Evolutionary conservation across 1,140 invertebrate species (phyloP).

Genomic region (Diabrotica undecimpunctata): DNA sequence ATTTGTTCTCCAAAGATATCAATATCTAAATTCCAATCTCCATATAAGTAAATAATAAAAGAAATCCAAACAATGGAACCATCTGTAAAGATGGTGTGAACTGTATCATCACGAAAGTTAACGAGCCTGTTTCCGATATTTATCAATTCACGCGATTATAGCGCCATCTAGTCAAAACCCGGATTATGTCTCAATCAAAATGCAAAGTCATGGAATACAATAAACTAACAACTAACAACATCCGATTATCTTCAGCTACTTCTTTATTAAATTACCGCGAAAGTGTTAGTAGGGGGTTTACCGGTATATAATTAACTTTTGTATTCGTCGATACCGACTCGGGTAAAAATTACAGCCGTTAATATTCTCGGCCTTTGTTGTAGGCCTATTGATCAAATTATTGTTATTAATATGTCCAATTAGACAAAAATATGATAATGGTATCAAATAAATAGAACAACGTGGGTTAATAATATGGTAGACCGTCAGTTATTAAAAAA

Average conservation of each 20-base stretch:
- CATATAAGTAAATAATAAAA: no score
- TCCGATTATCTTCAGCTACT: background rate
- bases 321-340: background rate
- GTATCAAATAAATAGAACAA: background rate
- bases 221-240: background rate
- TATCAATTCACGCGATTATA: background rate
- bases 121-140: background rate
- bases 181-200: background rate
- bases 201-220: background rate
- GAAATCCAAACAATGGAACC: no score
- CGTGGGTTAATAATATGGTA: no score
- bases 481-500: no score
- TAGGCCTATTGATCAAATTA: background rate
- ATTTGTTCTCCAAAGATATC: no score
- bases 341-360: background rate
- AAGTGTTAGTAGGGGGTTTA: background rate
- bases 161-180: background rate
- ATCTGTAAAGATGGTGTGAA: no score
- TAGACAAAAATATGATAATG: background rate
- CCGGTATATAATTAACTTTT: slow-evolving; percentile 1
- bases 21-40: no score
- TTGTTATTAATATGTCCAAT: slow-evolving; percentile 3
- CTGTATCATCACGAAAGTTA: background rate
- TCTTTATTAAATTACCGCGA: slow-evolving; percentile 1
- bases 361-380: background rate